Evolutionary conservation across 2,888 invertebrate species (phyloP), one percentile per base, ranked within the genome.

Genomic region (Philopedon plagiatum): DNA sequence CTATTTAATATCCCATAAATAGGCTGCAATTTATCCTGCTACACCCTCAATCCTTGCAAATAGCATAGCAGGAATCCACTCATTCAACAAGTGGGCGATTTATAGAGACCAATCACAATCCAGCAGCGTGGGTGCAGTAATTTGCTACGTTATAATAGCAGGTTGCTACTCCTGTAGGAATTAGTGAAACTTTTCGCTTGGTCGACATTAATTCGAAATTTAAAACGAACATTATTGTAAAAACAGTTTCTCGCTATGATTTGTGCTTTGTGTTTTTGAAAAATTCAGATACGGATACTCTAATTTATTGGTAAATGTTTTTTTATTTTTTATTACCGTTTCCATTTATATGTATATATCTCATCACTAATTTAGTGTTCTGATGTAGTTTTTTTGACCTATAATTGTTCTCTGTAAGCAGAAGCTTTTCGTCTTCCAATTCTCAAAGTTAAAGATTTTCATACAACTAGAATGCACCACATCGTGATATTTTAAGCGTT

Each of bases 101-200:
- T 57, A 26, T 26, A 18, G 1, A 32, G 9, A 18, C 70, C 71
- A 71, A 71, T 71, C 41, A 13, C 15, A 13, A 23, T 37, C 5
- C 32, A 2, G 23, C 9, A 18, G 71, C 71, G 71, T 71, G 71
- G 71, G 71, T 71, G 71, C 60, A 8, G n/a, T 54, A 70, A 64
- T 64, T 64, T 21, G 60, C 54, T 34, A 41, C 62, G 62, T 71
- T 71, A 71, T 71, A 71, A 65, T 71, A 71, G 71, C 71, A 65
- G 65, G 71, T 64, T 57, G 70, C 57, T 71, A 60, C 26, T 64
- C 71, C 65, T 32, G 71, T 11, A 21, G 71, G 51, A 71, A 56
- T 60, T 65, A 71, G 71, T 65, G 51, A 60, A 71, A 49, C 54
- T 37, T 71, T 60, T 46, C 51, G 51, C 58, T 41, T 64, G 60